Conservation (phyloP, 2,113 vertebrate species). For the Poeciliopsis turrubarensis region DNA sequence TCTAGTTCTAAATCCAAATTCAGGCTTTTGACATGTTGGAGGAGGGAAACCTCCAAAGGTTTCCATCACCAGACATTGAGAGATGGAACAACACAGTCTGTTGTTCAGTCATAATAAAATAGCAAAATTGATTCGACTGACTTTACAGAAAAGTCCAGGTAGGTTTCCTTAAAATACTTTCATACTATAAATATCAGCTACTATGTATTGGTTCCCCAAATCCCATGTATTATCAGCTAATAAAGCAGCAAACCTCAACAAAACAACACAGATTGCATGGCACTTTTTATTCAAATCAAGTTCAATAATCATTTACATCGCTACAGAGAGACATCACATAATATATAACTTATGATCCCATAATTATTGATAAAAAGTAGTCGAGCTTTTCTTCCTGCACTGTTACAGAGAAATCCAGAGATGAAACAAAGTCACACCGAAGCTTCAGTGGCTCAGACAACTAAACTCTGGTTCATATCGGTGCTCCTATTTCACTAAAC, state of each 20-base stretch:
- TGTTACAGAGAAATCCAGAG: neutral
- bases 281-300: constrained; percentile 80
- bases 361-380: constrained; percentile 51
- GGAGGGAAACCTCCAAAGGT: too few relatives aligned
- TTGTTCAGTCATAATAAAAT: too few relatives aligned
- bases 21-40: too few relatives aligned
- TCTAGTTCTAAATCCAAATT: too few relatives aligned
- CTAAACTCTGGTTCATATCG: constrained; percentile 3
- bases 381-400: constrained; percentile 27
- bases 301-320: constrained; percentile 59
- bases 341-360: constrained; percentile 49
- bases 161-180: too few relatives aligned
- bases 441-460: constrained; percentile 31
- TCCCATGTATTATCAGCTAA: too few relatives aligned
- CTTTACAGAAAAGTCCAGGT: too few relatives aligned
- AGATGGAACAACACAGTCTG: too few relatives aligned
- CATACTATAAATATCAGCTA: too few relatives aligned
- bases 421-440: constrained; percentile 34
- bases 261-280: constrained; percentile 58
- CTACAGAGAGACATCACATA: constrained; percentile 44
- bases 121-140: too few relatives aligned
- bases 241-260: neutral
- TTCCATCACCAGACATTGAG: too few relatives aligned
- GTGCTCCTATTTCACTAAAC: constrained; percentile 5
- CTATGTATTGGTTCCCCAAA: too few relatives aligned